A percentile compares a stretch with the other conserved stretches of the same genome.
phyloP scores from a whole-genome alignment of 2,113 vertebrate species.

The Pardalotus punctatus region DNA sequence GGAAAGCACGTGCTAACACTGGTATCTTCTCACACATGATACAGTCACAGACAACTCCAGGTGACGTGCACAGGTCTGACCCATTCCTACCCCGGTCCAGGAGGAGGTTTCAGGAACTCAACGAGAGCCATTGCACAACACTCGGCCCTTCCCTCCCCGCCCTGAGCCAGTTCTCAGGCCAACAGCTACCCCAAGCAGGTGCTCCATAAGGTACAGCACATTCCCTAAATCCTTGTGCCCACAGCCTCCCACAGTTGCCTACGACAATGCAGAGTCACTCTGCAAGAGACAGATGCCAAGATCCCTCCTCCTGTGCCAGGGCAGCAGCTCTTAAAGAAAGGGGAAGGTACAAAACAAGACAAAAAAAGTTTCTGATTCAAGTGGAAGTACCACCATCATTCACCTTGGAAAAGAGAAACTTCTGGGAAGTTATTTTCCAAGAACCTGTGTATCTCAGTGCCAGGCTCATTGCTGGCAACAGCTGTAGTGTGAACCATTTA shows the following conservation, averaged over 20 bases:
- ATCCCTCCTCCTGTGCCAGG: conserved; percentile 4
- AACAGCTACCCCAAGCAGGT: neutral
- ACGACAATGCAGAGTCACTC: neutral
- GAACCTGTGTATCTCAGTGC: neutral
- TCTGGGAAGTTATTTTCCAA: conserved; percentile 4
- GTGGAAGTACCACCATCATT: conserved; percentile 39
- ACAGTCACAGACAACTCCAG: neutral
- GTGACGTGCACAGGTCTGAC: neutral
- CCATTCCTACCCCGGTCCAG: neutral
- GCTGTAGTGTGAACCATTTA: conserved; percentile 35
- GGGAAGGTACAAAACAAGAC: neutral
- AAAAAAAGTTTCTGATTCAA: conserved; percentile 9
- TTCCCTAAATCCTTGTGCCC: neutral
- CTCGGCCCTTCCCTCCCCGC: neutral
- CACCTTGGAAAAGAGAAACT: neutral
- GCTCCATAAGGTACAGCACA: neutral
- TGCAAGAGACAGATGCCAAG: neutral
- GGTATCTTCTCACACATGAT: neutral
- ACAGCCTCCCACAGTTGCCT: neutral
- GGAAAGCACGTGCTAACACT: neutral
- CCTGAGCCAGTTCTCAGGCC: neutral
- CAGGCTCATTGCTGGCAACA: neutral
- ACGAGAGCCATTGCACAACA: rapidly evolving
- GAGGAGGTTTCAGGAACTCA: neutral
- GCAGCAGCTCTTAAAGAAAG: conserved; percentile 24